Conservation (phyloP, 2,797 vertebrate genomes). For the Danio albolineatus region DNA sequence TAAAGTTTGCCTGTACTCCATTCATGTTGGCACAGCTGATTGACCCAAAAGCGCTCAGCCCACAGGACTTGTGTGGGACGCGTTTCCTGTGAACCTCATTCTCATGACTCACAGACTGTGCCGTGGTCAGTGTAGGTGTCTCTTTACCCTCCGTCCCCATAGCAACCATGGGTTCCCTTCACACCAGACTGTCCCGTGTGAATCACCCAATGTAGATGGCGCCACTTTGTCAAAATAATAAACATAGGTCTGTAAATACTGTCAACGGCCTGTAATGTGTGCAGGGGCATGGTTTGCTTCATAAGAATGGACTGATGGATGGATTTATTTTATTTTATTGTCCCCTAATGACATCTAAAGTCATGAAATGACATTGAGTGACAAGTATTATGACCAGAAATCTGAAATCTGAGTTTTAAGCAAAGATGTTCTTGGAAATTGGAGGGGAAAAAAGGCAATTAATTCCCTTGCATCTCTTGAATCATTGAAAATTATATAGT, state of each 20-base stretch:
- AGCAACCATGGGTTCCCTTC: constrained; percentile 32
- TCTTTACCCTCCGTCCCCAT: constrained; percentile 59
- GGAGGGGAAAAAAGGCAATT: no score
- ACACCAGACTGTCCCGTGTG: constrained; percentile 30
- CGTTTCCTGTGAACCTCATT: constrained; percentile 61
- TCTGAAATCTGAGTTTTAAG: no score
- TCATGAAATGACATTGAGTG: not conserved
- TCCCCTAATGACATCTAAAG: not conserved
- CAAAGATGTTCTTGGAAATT: no score
- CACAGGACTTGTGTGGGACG: constrained; percentile 43
- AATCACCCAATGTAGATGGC: constrained; percentile 44
- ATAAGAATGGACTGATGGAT: constrained; percentile 3
- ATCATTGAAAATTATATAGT: not conserved
- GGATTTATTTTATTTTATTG: not conserved
- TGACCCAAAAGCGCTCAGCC: constrained; percentile 37
- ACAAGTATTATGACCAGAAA: not conserved
- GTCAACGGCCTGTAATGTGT: constrained; percentile 22
- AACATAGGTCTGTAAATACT: constrained; percentile 48
- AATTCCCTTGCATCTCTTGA: not conserved
- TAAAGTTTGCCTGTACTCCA: constrained; percentile 24
- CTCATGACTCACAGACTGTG: constrained; percentile 74
- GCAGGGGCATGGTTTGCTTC: constrained; percentile 6
- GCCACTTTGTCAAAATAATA: constrained; percentile 45
- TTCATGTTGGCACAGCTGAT: constrained; percentile 21
- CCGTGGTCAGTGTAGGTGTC: constrained; percentile 73